phyloP scores from a whole-genome alignment of 2,797 vertebrate genomes.

The Argya squamiceps region DNA sequence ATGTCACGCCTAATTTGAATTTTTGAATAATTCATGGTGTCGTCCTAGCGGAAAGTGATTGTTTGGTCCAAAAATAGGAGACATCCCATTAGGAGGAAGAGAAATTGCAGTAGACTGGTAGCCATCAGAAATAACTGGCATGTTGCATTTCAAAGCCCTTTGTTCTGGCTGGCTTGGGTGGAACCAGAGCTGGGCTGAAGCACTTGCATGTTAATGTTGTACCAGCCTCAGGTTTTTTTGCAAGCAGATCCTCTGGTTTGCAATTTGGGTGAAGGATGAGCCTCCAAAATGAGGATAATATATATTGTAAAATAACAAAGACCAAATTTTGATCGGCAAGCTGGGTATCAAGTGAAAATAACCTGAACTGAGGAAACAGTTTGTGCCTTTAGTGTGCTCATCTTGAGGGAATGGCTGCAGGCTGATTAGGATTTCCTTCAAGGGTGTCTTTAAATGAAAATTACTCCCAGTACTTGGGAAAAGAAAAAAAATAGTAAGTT shows the following conservation, averaged over 20 bases:
- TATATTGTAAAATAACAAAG: neutral
- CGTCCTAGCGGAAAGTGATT: neutral
- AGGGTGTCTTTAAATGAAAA: conserved; percentile 26
- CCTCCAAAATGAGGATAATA: neutral
- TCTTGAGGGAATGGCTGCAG: neutral
- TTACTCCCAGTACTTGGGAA: neutral
- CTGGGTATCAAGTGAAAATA: neutral
- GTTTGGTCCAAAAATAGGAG: conserved; percentile 61
- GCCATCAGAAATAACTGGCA: conserved; percentile 33
- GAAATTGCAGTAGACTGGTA: conserved; percentile 30
- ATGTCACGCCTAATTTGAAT: conserved; percentile 54
- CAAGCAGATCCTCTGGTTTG: neutral
- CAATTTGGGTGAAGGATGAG: neutral
- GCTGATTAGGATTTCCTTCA: conserved; percentile 39
- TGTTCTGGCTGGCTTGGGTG: conserved; percentile 18
- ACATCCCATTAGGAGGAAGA: conserved; percentile 34
- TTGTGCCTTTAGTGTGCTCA: neutral
- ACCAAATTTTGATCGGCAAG: neutral
- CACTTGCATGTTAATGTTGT: conserved; percentile 10
- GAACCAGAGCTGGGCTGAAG: conserved; percentile 9
- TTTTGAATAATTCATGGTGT: conserved; percentile 59
- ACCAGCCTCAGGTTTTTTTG: neutral
- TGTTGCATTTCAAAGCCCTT: neutral
- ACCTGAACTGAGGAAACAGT: neutral
- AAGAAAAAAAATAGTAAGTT: neutral